phyloP scores from a whole-genome alignment of 2,113 vertebrate species.

The Rhadina sibilatrix region DNA sequence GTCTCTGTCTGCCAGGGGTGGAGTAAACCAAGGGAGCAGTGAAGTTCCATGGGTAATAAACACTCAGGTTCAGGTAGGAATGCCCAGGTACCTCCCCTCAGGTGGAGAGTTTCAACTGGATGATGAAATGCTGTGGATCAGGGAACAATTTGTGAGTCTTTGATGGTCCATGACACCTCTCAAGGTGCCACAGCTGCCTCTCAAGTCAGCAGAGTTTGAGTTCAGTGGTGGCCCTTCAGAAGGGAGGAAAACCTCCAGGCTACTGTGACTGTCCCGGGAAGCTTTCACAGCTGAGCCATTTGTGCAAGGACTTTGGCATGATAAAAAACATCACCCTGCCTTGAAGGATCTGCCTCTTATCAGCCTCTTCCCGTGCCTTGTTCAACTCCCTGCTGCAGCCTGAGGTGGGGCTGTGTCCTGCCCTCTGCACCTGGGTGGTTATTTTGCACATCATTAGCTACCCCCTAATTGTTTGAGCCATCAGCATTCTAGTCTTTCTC shows the following conservation, averaged over 20 bases:
- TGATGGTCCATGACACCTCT: background rate
- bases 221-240: background rate
- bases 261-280: background rate
- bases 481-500: background rate
- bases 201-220: background rate
- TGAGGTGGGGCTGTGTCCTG: no score
- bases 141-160: background rate
- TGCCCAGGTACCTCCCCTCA: accelerated
- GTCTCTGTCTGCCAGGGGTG: accelerated
- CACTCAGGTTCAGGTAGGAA: background rate
- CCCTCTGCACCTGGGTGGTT: background rate
- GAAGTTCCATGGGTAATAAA: background rate
- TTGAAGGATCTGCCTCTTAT: background rate
- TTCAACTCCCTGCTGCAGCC: background rate
- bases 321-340: background rate
- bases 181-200: background rate
- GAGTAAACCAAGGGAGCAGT: background rate
- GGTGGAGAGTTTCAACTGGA: accelerated
- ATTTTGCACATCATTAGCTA: background rate
- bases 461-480: background rate
- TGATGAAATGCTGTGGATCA: no score
- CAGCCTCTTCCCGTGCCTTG: background rate
- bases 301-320: background rate
- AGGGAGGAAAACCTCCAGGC: background rate
- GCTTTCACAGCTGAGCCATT: background rate